Base-by-base conservation (phyloP, 2,888 invertebrate genomes). In the Oligia latruncula region DNA sequence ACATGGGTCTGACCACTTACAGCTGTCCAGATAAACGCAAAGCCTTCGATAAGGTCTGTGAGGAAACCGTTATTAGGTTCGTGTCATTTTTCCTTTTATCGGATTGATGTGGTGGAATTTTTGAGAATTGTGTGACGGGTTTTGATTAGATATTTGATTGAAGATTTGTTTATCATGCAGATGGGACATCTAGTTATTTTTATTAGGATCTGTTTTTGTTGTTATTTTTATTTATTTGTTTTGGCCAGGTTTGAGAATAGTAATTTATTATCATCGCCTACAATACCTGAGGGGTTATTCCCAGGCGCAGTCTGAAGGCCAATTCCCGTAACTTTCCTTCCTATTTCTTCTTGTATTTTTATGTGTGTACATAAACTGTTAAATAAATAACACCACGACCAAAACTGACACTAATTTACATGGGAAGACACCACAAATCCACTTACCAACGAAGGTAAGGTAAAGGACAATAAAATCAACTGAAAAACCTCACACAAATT, bases 1-100 rank as follows among this genome's bases (percentile, higher is more conserved):
- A 88, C 86, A 82, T 58, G 87, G 87, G 87, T 87, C 52, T 58
- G 62, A 83, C 80, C 79, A 55, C 84, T 82, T 86, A 81, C 74
- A 86, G 65, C 78, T 84, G 87, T 84, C 80, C 58, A 80, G 88
- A 87, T 75, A 81, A 64, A 40, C 58, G 40, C 68, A 71, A 84
- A 77, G 60, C 66, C 46, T 60, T 77, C 70, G 75, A 85, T 86
- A 84, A 67, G 55, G 71, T 81, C 81, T 72, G 80, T 43, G 55
- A 80, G 75, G 65, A 82, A 74, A 70, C 68, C 49, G 74, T 62
- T 74, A 81, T 79, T 81, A 78, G 35, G 49, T 68, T 71, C 43
- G 40, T 64, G 73, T 67, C 60, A 74, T 81, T 84, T 86, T 77
- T 73, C 29, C 46, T 70, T 72, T 76, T 64, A 76, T 78, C 43